Base-by-base conservation (phyloP, 2,113 vertebrate species). In the Sporophila hypoxantha region DNA sequence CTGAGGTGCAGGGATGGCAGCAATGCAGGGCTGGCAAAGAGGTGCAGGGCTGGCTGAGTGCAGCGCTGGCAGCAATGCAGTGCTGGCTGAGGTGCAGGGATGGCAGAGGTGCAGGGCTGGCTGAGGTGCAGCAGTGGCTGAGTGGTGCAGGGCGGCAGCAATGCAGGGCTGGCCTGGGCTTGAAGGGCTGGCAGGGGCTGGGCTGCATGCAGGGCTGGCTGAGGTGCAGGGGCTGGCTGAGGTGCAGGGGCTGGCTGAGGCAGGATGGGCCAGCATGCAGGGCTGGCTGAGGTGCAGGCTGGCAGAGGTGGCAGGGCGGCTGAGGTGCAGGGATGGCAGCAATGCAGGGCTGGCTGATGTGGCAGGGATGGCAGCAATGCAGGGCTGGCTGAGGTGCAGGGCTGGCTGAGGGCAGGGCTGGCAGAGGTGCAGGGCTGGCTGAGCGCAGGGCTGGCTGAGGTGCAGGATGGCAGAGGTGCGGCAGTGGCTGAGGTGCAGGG, bases 401-500 rank as follows among this genome's bases (percentile, higher is more conserved):
- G 7, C 6, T 2, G 5, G 32, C 32, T 5, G 42, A 0, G 2
- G 12, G 64, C 44, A 66, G 61, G 19, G 14, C 5, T 2, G 5
- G 32, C 32, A 5, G 42, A 0, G 2, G 6, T 44, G 42, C 42
- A 18, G 42, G 8, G 17, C 8, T 44, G 42, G 42, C 42, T 5
- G 41, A 0, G 12, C 18, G 42, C 42, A 8, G 41, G 17, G 41
- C 8, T 44, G 42, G 42, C 42, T 3, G 41, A 0, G 6, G 4
- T 25, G 30, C 62, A 65, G 62, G 29, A 10, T 2, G 5, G n/a
- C n/a, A 4, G 42, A 0, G 1, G 9, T n/a, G n/a, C n/a, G n/a
- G n/a, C n/a, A n/a, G n/a, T 2, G 5, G n/a, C n/a, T 3, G 42
- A 0, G 1, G 9, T 66, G 64, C 44, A 47, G 32, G 16, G 12